Evolutionary conservation across 2,888 invertebrate species (phyloP), one percentile per base, ranked within the genome.

Genomic region (Latrodectus elegans): DNA sequence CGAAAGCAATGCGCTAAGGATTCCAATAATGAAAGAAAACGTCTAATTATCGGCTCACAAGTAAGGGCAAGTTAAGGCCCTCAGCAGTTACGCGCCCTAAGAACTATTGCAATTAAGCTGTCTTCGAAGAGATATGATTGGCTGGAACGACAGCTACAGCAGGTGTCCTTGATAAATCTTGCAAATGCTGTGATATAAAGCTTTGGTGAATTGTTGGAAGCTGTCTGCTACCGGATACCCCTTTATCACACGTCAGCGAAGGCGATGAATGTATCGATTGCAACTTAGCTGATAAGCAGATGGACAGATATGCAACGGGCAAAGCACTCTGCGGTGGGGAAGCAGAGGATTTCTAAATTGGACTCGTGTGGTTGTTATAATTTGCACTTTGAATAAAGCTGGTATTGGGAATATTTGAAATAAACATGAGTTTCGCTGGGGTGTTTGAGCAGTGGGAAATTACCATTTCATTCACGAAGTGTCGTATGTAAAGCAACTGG

Each of bases 21-120:
- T 38, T 38, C 38, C 38, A 38, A 38, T 38, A 38, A 38, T 4
- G 38, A 38, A 38, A 38, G 38, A 38, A 38, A 38, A 38, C 38
- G 38, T 38, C 38, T 38, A 38, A 38, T 38, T 38, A 38, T 38
- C 6, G 38, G 38, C 38, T 38, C 38, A 38, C 38, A 38, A 38
- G 38, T 6, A 38, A 38, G 38, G 38, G 38, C 4, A 38, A 60
- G n/a, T 11, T 9, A 60, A 65, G 65, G 15, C 67, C 9, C 22
- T 26, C 64, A 73, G 52, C 60, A 15, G 68, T 64, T 68, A 68
- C 10, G 67, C 26, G 49, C 64, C 6, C 38, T 55, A 71, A 64
- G 71, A 70, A 80, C 80, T 64, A 65, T 64, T 65, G 72, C 64
- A 80, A 80, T 80, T 80, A 80, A 80, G 80, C 64, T 17, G n/a